phyloP scores from a whole-genome alignment of 1,140 invertebrate species.

The Drosophila lowei region DNA sequence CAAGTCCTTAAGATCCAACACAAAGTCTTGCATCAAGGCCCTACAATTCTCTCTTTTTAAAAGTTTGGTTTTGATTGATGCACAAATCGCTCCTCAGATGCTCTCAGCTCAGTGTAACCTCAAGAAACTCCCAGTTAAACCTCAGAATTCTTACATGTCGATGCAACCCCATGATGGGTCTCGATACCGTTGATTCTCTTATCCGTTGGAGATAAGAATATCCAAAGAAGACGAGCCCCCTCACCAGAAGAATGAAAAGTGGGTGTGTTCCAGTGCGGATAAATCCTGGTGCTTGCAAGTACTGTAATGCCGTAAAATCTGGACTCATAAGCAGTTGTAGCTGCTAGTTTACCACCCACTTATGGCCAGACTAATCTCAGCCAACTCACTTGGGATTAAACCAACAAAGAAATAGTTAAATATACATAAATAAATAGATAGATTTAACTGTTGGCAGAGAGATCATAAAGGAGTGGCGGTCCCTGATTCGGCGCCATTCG shows the following conservation, averaged over 20 bases:
- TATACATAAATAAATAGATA: background rate
- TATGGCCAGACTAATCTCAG: conserved; percentile 17
- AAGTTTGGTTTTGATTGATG: too few relatives aligned
- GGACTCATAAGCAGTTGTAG: conserved; percentile 21
- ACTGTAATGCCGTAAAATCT: conserved; percentile 5
- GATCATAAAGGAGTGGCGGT: background rate
- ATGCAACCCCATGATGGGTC: too few relatives aligned
- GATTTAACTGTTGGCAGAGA: background rate
- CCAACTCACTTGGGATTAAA: conserved; percentile 17
- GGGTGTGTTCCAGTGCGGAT: conserved; percentile 3
- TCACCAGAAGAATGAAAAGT: conserved; percentile 13
- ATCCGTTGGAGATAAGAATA: conserved; percentile 34
- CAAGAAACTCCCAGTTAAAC: background rate
- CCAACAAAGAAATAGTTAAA: conserved; percentile 11
- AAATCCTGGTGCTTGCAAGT: conserved; percentile 13
- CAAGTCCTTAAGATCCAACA: too few relatives aligned
- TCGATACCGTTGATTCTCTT: conserved; percentile 3
- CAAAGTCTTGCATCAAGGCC: too few relatives aligned
- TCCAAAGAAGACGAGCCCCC: conserved; percentile 62
- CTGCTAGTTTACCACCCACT: conserved; percentile 14
- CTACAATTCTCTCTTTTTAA: too few relatives aligned
- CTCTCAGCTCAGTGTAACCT: too few relatives aligned
- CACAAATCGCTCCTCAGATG: too few relatives aligned
- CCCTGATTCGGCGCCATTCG: conserved; percentile 30
- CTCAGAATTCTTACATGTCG: too few relatives aligned